Conservation (phyloP, 2,113 vertebrate genomes). For the Aepyceros melampus region DNA sequence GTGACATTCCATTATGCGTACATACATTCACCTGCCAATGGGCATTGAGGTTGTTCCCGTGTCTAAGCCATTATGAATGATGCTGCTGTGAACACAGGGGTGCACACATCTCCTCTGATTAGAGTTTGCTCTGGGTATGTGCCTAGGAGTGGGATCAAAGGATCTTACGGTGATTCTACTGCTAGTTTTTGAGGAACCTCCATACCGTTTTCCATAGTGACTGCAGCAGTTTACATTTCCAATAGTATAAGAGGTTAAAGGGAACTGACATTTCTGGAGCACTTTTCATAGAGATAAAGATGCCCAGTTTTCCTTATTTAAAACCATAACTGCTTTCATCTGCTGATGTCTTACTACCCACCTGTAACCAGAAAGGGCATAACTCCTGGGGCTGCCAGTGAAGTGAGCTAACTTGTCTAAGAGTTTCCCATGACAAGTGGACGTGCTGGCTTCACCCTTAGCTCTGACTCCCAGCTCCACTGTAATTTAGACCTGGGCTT, state of each 20-base stretch:
- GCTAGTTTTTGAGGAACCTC: background rate
- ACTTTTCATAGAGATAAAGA: background rate
- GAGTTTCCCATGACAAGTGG: background rate
- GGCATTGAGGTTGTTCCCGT: background rate
- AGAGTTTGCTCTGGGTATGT: background rate
- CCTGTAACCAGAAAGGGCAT: background rate
- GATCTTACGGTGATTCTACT: too few species aligned
- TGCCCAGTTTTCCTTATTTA: background rate
- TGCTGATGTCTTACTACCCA: background rate
- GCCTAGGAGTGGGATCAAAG: background rate
- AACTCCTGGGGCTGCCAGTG: accelerated
- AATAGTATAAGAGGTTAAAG: background rate
- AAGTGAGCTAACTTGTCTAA: background rate
- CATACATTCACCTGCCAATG: background rate
- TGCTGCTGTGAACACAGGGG: background rate
- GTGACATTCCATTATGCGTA: background rate
- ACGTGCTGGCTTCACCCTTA: background rate
- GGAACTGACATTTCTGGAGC: background rate
- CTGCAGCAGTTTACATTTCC: background rate
- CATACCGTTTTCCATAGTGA: accelerated
- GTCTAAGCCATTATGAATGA: background rate
- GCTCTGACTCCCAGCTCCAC: background rate
- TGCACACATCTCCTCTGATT: background rate
- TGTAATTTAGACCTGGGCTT: background rate
- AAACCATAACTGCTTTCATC: background rate